A percentile compares a stretch with the other conserved stretches of the same genome.
Conservation (phyloP, 2,797 vertebrate genomes). For the Phoxinus dragarum region DNA sequence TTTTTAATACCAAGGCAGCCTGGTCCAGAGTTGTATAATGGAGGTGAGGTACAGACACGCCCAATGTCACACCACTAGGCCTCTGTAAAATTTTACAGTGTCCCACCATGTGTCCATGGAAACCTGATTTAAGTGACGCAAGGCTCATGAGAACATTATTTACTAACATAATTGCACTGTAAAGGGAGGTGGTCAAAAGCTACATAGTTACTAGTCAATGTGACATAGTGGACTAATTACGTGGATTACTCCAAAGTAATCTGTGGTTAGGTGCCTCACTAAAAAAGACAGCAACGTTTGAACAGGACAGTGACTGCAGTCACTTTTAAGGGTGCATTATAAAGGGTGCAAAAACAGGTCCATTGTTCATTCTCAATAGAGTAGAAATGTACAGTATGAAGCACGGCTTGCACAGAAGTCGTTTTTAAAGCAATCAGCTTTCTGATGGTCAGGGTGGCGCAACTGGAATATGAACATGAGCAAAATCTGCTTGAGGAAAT, state of each 20-base stretch:
- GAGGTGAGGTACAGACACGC: slow-evolving; percentile 73
- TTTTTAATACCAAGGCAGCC: slow-evolving; percentile 75
- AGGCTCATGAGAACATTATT: slow-evolving; percentile 72
- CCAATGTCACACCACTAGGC: slow-evolving; percentile 74
- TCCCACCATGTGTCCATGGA: slow-evolving; percentile 72
- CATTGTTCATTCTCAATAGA: background rate
- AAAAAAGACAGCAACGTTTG: background rate
- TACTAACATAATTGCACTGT: slow-evolving; percentile 61
- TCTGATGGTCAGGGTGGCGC: no score
- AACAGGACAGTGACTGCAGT: background rate
- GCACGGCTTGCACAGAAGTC: background rate
- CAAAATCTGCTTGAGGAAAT: background rate
- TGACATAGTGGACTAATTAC: background rate
- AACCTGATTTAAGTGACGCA: slow-evolving; percentile 75
- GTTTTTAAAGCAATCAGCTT: background rate
- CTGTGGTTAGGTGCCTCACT: background rate
- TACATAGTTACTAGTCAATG: background rate
- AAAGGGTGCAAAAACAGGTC: background rate
- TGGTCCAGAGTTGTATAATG: slow-evolving; percentile 75
- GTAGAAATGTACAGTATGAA: background rate
- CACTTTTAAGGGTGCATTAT: background rate
- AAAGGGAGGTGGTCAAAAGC: slow-evolving; percentile 29
- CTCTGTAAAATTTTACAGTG: slow-evolving; percentile 79
- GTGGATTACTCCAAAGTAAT: background rate
- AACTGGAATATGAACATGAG: background rate